Evolutionary conservation across 1,140 invertebrate species (phyloP), one percentile per base, ranked within the genome.

Genomic region (Schlechtendalia chinensis): DNA sequence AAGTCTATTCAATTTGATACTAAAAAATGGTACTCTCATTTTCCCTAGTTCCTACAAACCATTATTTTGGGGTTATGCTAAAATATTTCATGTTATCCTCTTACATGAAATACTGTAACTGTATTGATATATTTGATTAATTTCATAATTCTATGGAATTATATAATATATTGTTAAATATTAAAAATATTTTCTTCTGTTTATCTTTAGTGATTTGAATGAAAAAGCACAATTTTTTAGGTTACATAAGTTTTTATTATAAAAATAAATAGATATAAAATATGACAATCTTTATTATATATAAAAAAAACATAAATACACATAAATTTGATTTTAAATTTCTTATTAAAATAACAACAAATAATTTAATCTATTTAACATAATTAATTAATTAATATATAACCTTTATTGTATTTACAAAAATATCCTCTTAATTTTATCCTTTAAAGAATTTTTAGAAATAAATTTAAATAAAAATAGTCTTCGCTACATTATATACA

Each of bases 261-360:
- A 39, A 77, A 77, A 77, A 45, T 58, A 39, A 72, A 54, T 39
- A 75, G 39, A 32, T 58, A 58, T 39, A 77, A 59, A 59, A 77
- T 77, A 77, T 77, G 54, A 54, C 54, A 45, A 59, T 77, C 1
- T 22, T 45, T 58, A 32, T 47, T 11, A 10, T 58, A 0, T 39
- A 12, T 75, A 75, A 22, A 39, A 59, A 75, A 58, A 58, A 16
- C 56, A 39, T 2, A 45, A 12, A 8, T 54, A n/a, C 29, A 54
- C 53, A 58, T 24, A 39, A 77, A 59, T 77, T 77, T 77, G 32
- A 77, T 77, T 75, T 45, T 19, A 59, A 77, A 77, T 39, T 59
- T 77, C 32, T 59, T 24, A 59, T 0, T n/a, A 32, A 39, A 58
- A 32, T 75, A 75, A 75, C 53, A 75, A 77, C 54, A 59, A 75